Base-by-base conservation (phyloP, 2,113 vertebrate genomes). In the Illadopsis cleaveri region DNA sequence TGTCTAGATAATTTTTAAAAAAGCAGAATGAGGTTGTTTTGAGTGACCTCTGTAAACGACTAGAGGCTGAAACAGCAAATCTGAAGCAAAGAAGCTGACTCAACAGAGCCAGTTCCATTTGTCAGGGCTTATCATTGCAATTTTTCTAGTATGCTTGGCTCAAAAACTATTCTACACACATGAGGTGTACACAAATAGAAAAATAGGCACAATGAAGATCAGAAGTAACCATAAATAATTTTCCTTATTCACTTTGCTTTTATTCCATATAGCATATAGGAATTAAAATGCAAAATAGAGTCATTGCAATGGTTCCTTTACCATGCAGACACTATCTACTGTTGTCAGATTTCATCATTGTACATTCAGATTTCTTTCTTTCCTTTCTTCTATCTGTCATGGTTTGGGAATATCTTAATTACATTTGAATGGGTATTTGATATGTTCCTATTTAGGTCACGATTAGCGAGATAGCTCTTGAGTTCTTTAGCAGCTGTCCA, bases 41-140 rank as follows among this genome's bases (percentile, higher is more conserved):
- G 17, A 11, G 0, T 62, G 53, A 48, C 58, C 80, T 88, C 85
- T 90, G 54, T 60, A 62, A 93, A 75, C 3, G 17, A 93, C 66
- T 95, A 48, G 15, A 79, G 64, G 68, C 84, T 94, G 69, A 96
- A 96, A 94, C 40, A 68, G 82, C 65, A 89, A 76, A 71, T 53
- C 54, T 62, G 75, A 33, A 78, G 35, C 33, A 93, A 88, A 77
- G 45, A 7, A 85, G 66, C 60, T 84, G 50, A 87, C 64, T 94
- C 92, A 89, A 88, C 45, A 31, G n/a, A 77, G 33, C 15, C 12
- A 61, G 66, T 70, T 73, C 86, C 9, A 5, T 91, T 94, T 97
- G 72, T 94, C 93, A 82, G 79, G 77, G 22, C 18, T 81, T 64
- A 75, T 94, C 48, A 92, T 35, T 93, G 24, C 44, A 81, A 86